Evolutionary conservation across 2,797 vertebrate genomes (phyloP).

Genomic region (Sebastes matsubarae): DNA sequence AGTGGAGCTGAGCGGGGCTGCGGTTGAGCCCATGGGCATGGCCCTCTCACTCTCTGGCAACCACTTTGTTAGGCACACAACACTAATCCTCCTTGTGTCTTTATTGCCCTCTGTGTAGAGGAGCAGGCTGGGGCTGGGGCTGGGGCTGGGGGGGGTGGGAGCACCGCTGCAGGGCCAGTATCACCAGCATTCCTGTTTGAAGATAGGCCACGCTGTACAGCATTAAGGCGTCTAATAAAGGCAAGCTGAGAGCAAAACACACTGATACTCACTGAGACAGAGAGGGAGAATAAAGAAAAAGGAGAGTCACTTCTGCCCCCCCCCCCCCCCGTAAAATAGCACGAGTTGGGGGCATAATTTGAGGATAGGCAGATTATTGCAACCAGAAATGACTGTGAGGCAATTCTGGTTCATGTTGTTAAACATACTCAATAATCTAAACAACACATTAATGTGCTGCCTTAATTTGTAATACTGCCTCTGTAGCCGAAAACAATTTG

Average conservation of each 20-base stretch:
- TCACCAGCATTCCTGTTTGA: conserved; percentile 81
- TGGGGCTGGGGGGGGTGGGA: neutral
- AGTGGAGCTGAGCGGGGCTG: conserved; percentile 50
- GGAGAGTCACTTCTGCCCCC: conserved; percentile 44
- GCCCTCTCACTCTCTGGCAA: conserved; percentile 80
- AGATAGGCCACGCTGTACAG: conserved; percentile 78
- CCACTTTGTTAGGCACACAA: conserved; percentile 81
- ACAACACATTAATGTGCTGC: conserved; percentile 74
- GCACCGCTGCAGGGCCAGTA: conserved; percentile 75
- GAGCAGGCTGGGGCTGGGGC: conserved; percentile 56
- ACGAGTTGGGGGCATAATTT: conserved; percentile 64
- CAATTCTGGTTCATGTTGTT: conserved; percentile 73
- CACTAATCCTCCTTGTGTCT: conserved; percentile 84
- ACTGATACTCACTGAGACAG: conserved; percentile 57
- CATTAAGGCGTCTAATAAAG: conserved; percentile 78
- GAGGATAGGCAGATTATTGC: conserved; percentile 72
- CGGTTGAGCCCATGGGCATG: conserved; percentile 77
- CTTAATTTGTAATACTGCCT: conserved; percentile 71
- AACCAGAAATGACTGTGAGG: conserved; percentile 78
- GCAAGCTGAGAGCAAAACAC: conserved; percentile 62
- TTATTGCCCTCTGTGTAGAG: conserved; percentile 79
- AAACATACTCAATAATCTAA: conserved; percentile 71
- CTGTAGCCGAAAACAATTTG: conserved; percentile 71
- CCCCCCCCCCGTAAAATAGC: neutral
- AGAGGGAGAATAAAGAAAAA: conserved; percentile 53